Conservation (phyloP, 2,888 invertebrate genomes). For the Drosophila cognata region DNA sequence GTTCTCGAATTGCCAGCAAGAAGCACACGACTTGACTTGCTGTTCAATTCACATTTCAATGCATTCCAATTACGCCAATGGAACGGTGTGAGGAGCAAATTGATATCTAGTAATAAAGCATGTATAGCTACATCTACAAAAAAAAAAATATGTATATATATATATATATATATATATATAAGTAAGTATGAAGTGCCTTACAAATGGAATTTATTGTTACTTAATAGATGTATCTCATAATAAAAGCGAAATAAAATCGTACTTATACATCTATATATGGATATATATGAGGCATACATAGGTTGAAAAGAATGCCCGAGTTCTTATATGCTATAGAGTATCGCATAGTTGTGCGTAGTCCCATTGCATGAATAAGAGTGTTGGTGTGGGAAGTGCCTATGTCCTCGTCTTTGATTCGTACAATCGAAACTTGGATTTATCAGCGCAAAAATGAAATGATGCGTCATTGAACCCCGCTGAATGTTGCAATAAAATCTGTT, state of each 20-base stretch:
- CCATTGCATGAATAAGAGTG: background rate
- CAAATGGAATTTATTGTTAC: slow-evolving; percentile 42
- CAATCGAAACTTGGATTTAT: slow-evolving; percentile 29
- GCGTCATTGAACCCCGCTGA: slow-evolving; percentile 10
- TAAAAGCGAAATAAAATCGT: background rate
- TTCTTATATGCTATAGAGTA: slow-evolving; percentile 3
- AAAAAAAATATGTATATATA: background rate
- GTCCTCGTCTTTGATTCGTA: background rate
- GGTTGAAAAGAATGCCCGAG: background rate
- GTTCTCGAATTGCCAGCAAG: slow-evolving; percentile 48
- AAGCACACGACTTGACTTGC: slow-evolving; percentile 33
- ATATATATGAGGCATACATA: background rate
- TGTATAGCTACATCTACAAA: slow-evolving; percentile 4
- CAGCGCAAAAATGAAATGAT: slow-evolving; percentile 4
- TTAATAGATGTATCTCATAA: slow-evolving; percentile 2
- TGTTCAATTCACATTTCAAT: slow-evolving; percentile 54
- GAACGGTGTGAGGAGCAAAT: slow-evolving; percentile 55
- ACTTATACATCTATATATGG: background rate
- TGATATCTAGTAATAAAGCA: slow-evolving; percentile 50
- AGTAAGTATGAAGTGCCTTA: background rate
- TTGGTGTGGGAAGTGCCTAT: too few species aligned
- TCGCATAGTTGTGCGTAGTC: background rate
- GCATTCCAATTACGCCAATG: slow-evolving; percentile 61
- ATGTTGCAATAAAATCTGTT: slow-evolving; percentile 25
- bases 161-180: too few species aligned